Evolutionary conservation across 2,888 invertebrate genomes (phyloP), one percentile per base, ranked within the genome.

Genomic region (Cacoxenus indagator): DNA sequence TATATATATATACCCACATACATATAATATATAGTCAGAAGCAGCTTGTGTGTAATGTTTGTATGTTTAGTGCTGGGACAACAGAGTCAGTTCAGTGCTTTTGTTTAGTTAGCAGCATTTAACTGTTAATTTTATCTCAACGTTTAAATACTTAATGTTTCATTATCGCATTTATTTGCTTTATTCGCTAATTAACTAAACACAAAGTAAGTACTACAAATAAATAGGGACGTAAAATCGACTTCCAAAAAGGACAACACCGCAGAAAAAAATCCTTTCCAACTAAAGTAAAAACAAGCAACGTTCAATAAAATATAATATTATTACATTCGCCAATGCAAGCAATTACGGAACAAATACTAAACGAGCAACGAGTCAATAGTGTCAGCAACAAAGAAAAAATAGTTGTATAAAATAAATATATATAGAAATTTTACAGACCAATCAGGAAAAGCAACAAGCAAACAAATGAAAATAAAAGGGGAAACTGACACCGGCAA

Each of bases 381-480:
- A 29, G 57, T 14, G 57, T n/a, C n/a, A 57, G n/a, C 22, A 29
- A 64, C 26, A 64, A 64, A 26, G n/a, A 46, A 62, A 19, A 62
- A 19, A 64, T 22, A 31, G 31, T 4, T 24, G 11, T n/a, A 26
- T 64, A 64, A 37, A 61, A 26, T n/a, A 54, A 14, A 26, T 14
- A n/a, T n/a, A n/a, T n/a, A n/a, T n/a, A n/a, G n/a, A n/a, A n/a
- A n/a, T n/a, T n/a, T n/a, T n/a, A n/a, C n/a, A n/a, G 14, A 24
- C 19, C 26, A 26, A 43, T 2, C 5, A 31, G 6, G 9, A 9
- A 31, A 31, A 5, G 17, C 31, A 17, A 31, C 14, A 55, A 55
- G 31, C n/a, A 65, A 64, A 55, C 17, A 29, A 37, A 37, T 6
- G 17, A 26, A 45, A 64, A 29, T 6, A 46, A 64, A 45, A 4